Evolutionary conservation across 2,888 invertebrate genomes (phyloP), one percentile per base, ranked within the genome.

Genomic region (Galerucella calmariensis): DNA sequence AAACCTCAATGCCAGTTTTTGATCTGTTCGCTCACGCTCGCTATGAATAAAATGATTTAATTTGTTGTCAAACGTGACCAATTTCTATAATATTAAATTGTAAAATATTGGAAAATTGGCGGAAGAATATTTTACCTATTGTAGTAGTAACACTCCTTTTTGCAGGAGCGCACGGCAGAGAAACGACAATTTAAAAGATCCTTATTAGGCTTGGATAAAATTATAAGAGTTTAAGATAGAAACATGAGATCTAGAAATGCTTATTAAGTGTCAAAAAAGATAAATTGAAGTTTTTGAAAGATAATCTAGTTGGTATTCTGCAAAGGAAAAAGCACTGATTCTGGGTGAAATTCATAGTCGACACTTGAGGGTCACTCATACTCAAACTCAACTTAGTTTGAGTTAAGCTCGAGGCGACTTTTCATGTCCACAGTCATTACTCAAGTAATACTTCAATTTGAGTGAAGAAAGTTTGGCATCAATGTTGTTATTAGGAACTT

Each of bases 31-130:
- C 16, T 56, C 56, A 56, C 63, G 44, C 46, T 65, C 63, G 62
- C 69, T 62, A 41, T 63, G 69, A 63, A 51, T 69, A 63, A 69
- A 69, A 69, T 69, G 62, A 69, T 69, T 69, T 69, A 69, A 53
- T 69, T 61, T 16, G 27, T 56, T 71, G 56, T 66, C 59, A 72
- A 48, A 72, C 72, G 72, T 72, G 72, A 72, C 72, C 72, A 72
- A 72, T 72, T 72, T 72, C 66, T 66, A 66, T 67, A 72, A 59
- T 67, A 48, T 72, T 59, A 66, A 59, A 72, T 59, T 66, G 72
- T 66, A 59, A 67, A 72, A 72, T 72, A 72, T 72, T 72, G 51
- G 66, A 72, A 72, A 72, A 72, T 72, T 72, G 70, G 63, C 63
- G 62, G 53, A 70, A 70, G 70, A 70, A 27, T 70, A 70, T 70